phyloP scores from a whole-genome alignment of 2,113 vertebrate species.

The Calonectris borealis region DNA sequence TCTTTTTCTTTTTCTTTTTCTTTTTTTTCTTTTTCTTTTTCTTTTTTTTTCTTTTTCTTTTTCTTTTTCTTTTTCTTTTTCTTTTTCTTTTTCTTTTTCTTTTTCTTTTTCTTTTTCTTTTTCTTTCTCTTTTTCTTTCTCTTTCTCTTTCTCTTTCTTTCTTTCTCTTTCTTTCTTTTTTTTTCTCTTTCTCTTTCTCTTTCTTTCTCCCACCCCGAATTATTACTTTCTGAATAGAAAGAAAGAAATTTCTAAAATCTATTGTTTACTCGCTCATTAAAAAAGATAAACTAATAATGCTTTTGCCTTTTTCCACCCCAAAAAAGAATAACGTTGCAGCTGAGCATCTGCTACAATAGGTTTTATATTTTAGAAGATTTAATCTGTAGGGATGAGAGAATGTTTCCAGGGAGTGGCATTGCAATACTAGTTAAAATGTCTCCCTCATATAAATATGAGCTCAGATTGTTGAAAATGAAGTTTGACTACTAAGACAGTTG shows the following conservation, averaged over 20 bases:
- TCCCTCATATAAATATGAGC: conserved; percentile 15
- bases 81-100: rapidly evolving
- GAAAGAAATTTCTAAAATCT: background rate
- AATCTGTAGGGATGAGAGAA: conserved; percentile 24
- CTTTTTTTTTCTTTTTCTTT: rapidly evolving
- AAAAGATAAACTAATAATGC: background rate
- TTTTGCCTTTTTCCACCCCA: background rate
- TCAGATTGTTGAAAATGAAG: conserved; percentile 35
- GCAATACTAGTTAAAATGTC: background rate
- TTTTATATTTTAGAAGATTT: conserved; percentile 5
- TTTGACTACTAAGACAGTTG: conserved; percentile 33
- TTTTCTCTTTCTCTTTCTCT: too few species aligned
- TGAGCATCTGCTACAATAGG: background rate
- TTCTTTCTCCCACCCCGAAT: background rate
- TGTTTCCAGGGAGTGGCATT: conserved; percentile 13
- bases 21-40: too few species aligned
- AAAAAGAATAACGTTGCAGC: background rate
- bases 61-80: rapidly evolving
- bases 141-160: too few species aligned
- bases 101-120: rapidly evolving
- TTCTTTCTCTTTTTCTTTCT: rapidly evolving
- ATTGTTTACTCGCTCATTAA: background rate
- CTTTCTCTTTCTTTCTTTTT: too few species aligned
- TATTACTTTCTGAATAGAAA: background rate
- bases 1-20: too few species aligned